Percentiles rank a stretch among this genome's conserved stretches.
Evolutionary conservation across 1,140 invertebrate genomes (phyloP).

Genomic region (Scaptomyza montana): DNA sequence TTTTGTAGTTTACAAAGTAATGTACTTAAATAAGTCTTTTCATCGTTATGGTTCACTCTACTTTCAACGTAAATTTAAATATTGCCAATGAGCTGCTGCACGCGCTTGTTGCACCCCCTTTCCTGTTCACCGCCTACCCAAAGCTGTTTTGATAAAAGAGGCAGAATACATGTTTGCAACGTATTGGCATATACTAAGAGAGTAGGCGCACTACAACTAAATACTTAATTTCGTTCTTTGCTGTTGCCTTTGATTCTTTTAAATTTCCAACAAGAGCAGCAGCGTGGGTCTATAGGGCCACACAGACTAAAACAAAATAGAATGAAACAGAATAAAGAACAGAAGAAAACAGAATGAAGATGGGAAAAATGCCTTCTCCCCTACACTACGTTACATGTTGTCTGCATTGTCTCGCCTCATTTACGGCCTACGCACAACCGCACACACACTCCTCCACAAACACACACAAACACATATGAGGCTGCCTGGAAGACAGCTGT

Average conservation of each 20-base stretch:
- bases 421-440: conserved; percentile 68
- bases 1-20: too few species aligned
- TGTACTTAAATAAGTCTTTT: neutral
- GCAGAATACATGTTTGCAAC: conserved; percentile 63
- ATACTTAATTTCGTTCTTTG: conserved; percentile 79
- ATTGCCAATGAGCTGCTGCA: conserved; percentile 23
- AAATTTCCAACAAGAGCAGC: conserved; percentile 65
- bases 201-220: conserved; percentile 64
- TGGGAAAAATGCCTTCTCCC: neutral
- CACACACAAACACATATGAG: conserved; percentile 15
- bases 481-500: conserved; percentile 77
- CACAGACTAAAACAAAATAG: conserved; percentile 29
- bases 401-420: conserved; percentile 65
- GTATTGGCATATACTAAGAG: conserved; percentile 48
- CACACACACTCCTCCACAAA: neutral
- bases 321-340: conserved; percentile 18
- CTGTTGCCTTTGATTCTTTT: conserved; percentile 80
- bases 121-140: neutral
- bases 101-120: conserved; percentile 11
- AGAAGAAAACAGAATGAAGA: conserved; percentile 17
- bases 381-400: conserved; percentile 28
- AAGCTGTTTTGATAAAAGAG: conserved; percentile 49
- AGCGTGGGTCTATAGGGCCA: conserved; percentile 10
- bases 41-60: conserved; percentile 43
- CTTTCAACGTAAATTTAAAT: conserved; percentile 26